Base-by-base conservation (phyloP, 2,797 vertebrate genomes). In the Ceyx erithaca region DNA sequence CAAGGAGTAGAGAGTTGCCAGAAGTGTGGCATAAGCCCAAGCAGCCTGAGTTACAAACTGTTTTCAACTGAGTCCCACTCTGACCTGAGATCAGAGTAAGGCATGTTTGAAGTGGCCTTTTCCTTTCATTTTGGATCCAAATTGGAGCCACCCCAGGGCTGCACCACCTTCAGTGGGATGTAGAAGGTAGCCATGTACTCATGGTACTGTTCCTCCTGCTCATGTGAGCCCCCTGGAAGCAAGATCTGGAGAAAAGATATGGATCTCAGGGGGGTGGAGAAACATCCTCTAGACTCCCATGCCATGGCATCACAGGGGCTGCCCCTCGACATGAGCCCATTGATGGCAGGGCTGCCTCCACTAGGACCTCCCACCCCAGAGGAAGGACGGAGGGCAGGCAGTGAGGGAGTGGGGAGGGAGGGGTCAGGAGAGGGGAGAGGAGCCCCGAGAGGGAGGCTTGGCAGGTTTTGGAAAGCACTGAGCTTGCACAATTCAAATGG, bases 391-490 rank as follows among this genome's bases (percentile, higher is more conserved):
- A 81, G 46, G 71, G 33, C 30, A 33, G 43, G 43, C 71, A 84
- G 33, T 18, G 23, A 76, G 51, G 54, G 48, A 48, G 22, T 4
- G 30, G 64, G 71, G 62, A 64, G 31, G 40, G 28, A 48, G 14
- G 9, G 48, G 12, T 33, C 8, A 31, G 30, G 26, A 49, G 54
- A 7, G 14, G 16, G 70, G 18, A 30, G 23, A 87, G 45, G 43
- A 92, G 26, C 58, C 26, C 54, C 16, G 20, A 1, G 23, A 62
- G 20, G 57, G 75, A 85, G 19, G 51, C 49, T 51, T 0, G 0
- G 26, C 67, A 88, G 77, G 55, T 94, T 94, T 70, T 62, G 83
- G 93, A 91, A 91, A 84, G 41, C 5, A 6, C 71, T 62, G 45
- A 1, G 0, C 61, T 58, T 90, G 67, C 86, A 90, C 86, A 78